These are phyloP conservation scores for Labroides dimidiatus DNA, from an alignment of 2,797 vertebrate genomes.

Conservation along the genomic window DNA sequence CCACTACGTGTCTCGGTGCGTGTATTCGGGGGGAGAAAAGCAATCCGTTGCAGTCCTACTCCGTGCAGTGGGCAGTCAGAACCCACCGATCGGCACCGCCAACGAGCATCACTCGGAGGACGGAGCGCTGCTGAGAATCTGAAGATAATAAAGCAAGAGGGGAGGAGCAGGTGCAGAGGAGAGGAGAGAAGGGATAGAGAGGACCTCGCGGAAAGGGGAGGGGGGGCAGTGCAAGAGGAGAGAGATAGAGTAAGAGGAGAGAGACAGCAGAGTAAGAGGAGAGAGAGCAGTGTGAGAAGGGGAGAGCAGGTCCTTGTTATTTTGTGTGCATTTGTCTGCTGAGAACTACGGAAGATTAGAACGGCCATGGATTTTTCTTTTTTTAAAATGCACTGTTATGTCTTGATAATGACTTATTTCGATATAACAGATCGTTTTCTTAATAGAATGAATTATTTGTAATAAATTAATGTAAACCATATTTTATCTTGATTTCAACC, in stretches of 20 bases:
- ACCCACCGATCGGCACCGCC: slow-evolving; percentile 35
- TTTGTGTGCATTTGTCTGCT: slow-evolving; percentile 47
- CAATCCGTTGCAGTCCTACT: slow-evolving; percentile 19
- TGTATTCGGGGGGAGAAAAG: slow-evolving; percentile 21
- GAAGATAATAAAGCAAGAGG: slow-evolving; percentile 66
- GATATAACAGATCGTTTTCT: no score
- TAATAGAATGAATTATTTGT: no score
- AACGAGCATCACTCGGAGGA: slow-evolving; percentile 68
- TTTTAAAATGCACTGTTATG: no score
- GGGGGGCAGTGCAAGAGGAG: background rate
- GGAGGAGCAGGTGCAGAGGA: slow-evolving; percentile 74
- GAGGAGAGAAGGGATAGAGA: slow-evolving; percentile 46
- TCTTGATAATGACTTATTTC: no score
- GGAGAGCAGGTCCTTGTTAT: slow-evolving; percentile 36
- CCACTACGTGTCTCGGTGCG: background rate
- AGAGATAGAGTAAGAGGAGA: no score
- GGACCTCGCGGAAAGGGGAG: background rate
- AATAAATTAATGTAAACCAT: no score
- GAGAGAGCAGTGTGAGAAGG: slow-evolving; percentile 4
- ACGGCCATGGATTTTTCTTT: no score
- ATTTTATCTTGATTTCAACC: no score
- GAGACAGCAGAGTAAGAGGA: background rate
- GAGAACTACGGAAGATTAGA: no score
- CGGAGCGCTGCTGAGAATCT: slow-evolving; percentile 54
- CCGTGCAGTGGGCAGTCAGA: slow-evolving; percentile 30